A percentile compares a stretch with the other conserved stretches of the same genome.
Evolutionary conservation across 30 jellyfish, hydroid and myxozoan species (phyloP).

Genomic region (Calvadosia cruxmelitensis): DNA sequence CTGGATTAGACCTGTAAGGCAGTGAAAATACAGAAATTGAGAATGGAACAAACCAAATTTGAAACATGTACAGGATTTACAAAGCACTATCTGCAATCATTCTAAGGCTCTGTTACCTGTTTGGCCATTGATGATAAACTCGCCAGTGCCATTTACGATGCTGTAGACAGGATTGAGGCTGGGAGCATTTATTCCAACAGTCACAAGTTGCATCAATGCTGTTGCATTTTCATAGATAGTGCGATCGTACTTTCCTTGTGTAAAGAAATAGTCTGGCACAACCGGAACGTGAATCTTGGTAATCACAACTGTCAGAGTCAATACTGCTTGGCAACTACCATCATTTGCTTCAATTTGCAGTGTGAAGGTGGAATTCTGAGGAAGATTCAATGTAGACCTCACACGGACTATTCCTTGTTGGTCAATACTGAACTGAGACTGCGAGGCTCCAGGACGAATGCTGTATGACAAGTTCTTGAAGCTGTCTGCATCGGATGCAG

Average conservation of each 20-base stretch:
- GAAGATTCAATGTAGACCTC: background rate
- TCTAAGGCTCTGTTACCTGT: no score
- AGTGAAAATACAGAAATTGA: no score
- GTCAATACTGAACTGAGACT: conserved; percentile 5
- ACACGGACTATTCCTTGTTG: conserved; percentile 12
- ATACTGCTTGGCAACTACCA: background rate
- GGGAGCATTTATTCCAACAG: background rate
- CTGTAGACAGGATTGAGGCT: background rate
- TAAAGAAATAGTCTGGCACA: background rate
- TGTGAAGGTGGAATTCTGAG: background rate
- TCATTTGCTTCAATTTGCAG: background rate
- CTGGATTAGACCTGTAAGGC: no score
- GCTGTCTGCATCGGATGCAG: conserved; percentile 62
- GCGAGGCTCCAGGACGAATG: conserved; percentile 12
- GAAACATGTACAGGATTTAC: no score
- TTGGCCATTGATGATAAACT: background rate
- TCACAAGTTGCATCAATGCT: background rate
- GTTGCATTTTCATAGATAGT: background rate
- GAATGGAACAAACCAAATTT: no score
- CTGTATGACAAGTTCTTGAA: conserved; percentile 5
- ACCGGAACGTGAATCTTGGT: background rate
- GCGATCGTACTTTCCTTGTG: background rate
- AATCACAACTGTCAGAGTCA: background rate
- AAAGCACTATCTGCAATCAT: no score
- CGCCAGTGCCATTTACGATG: background rate